Evolutionary conservation across 2,113 vertebrate species (phyloP), one percentile per base, ranked within the genome.

Genomic region (Prolemur simus): DNA sequence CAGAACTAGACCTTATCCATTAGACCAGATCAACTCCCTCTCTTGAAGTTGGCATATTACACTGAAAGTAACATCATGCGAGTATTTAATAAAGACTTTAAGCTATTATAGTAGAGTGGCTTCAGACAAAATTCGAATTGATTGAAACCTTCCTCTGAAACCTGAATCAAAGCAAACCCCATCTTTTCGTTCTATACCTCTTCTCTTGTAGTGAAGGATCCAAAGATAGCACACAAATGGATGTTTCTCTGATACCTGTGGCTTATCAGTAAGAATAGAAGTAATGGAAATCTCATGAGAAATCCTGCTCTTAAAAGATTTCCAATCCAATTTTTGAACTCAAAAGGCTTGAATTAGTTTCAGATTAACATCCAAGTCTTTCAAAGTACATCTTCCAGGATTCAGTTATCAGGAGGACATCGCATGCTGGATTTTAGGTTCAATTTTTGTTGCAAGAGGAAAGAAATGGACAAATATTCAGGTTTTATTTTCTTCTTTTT

Each of bases 231-330:
- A 92, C 96, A 97, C 83, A 97, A 98, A 97, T 97, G 97, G 93
- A 95, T 89, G 93, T 88, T 97, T 95, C 96, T 96, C 96, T 97
- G 97, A 97, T 98, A 98, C 97, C 97, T 98, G 93, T 97, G 97
- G 96, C 97, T 98, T 98, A 98, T 98, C 98, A 97, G 97, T 95
- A 97, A 98, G 97, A 96, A 96, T 81, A 96, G 97, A 97, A 93
- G 95, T 96, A 97, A 98, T 98, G 89, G 95, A 96, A 97, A 96
- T 97, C 96, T 98, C 96, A 83, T 58, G 95, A 95, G 97, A 97
- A 97, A 97, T 95, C 93, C 96, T 92, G 95, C 89, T 97, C 95
- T 97, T 95, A 96, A 97, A 98, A 97, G 97, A 97, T 98, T 97
- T 97, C 94, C 96, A 96, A 97, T 97, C 96, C 96, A 95, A 96